Conservation (phyloP, 2,888 invertebrate genomes). For the Synanthedon andrenaeformis region DNA sequence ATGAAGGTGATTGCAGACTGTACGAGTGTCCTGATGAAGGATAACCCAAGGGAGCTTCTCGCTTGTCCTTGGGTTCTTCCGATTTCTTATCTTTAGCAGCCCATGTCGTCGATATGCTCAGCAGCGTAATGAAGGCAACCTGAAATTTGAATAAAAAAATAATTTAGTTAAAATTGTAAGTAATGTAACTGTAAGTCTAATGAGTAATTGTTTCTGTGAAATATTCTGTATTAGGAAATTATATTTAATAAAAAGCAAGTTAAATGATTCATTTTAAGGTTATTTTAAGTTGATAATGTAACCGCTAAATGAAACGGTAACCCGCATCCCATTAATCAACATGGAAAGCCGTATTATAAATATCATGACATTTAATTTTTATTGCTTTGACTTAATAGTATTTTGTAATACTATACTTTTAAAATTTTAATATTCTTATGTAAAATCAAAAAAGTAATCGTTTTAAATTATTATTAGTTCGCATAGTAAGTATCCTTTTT, state of each 20-base stretch:
- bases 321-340: slow-evolving; percentile 53
- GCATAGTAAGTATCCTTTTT: too few relatives aligned
- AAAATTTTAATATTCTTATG: too few relatives aligned
- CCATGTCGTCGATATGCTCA: slow-evolving; percentile 47
- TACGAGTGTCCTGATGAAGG: slow-evolving; percentile 19
- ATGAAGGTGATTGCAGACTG: slow-evolving; percentile 12
- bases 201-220: background rate
- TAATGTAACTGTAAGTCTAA: background rate
- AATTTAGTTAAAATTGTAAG: slow-evolving; percentile 1
- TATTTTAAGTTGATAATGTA: slow-evolving; percentile 1
- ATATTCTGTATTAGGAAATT: background rate
- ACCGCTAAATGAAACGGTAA: slow-evolving; percentile 27
- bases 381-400: slow-evolving; percentile 46
- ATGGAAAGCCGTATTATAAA: slow-evolving; percentile 52
- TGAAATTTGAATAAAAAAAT: slow-evolving; percentile 28
- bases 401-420: too few relatives aligned
- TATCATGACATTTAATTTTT: slow-evolving; percentile 54
- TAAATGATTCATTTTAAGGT: too few relatives aligned
- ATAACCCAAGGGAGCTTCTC: slow-evolving; percentile 46
- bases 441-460: too few relatives aligned
- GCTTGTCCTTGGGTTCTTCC: slow-evolving; percentile 53
- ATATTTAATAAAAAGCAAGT: too few relatives aligned
- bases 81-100: slow-evolving; percentile 36
- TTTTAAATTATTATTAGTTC: too few relatives aligned
- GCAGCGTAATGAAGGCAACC: slow-evolving; percentile 47